phyloP scores from a whole-genome alignment of 2,797 vertebrate genomes.

The Mareca penelope region DNA sequence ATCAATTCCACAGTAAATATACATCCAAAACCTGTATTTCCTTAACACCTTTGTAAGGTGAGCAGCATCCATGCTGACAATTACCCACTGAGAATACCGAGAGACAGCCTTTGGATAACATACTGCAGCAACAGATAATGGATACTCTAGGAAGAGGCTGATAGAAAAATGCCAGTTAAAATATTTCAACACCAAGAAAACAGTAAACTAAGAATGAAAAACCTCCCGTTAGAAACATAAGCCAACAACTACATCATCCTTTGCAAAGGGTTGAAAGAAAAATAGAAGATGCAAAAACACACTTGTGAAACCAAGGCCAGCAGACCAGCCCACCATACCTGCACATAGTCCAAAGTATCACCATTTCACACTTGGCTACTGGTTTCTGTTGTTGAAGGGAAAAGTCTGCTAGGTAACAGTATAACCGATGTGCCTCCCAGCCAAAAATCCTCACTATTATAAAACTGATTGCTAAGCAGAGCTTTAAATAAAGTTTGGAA shows the following conservation, averaged over 20 bases:
- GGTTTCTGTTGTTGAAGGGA: background rate
- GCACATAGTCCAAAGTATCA: background rate
- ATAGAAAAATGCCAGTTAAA: conserved; percentile 14
- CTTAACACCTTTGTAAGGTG: background rate
- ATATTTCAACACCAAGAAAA: background rate
- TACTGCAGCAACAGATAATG: background rate
- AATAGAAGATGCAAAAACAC: background rate
- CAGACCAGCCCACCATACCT: background rate
- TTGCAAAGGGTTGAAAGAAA: background rate
- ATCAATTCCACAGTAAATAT: conserved; percentile 14
- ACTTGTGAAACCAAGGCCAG: background rate
- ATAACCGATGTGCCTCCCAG: background rate
- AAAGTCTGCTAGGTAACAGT: background rate
- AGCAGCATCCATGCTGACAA: background rate
- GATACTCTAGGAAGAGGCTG: background rate
- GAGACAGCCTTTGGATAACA: background rate
- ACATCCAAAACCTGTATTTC: background rate
- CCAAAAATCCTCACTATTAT: conserved; percentile 13
- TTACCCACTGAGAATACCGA: background rate
- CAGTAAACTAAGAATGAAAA: background rate
- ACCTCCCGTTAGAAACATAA: background rate
- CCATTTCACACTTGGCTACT: background rate
- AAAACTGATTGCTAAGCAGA: conserved; percentile 66
- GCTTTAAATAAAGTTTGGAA: conserved; percentile 71
- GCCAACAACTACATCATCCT: background rate